These are phyloP conservation scores for Gobio gobio DNA, from an alignment of 2,113 vertebrate genomes.

Conservation along the genomic window DNA sequence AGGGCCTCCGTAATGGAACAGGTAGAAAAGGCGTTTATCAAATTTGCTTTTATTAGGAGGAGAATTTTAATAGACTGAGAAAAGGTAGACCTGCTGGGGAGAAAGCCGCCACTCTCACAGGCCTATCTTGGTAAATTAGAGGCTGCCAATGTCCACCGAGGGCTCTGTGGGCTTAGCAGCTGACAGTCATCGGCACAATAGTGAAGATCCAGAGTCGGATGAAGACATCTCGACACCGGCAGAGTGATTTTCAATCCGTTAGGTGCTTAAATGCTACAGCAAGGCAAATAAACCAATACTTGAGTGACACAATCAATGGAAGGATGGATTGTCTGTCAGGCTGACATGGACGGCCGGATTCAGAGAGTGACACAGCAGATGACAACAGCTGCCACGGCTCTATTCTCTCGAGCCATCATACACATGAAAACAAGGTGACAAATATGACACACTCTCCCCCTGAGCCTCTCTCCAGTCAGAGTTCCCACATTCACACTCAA, in stretches of 20 bases:
- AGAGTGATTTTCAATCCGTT: slow-evolving; percentile 40
- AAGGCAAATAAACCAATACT: slow-evolving; percentile 49
- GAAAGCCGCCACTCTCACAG: slow-evolving; percentile 52
- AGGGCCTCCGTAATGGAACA: slow-evolving; percentile 64
- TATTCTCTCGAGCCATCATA: slow-evolving; percentile 54
- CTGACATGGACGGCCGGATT: slow-evolving; percentile 34
- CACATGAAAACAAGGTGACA: slow-evolving; percentile 59
- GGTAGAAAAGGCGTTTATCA: slow-evolving; percentile 67
- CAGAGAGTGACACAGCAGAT: slow-evolving; percentile 47
- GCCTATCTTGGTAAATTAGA: slow-evolving; percentile 58
- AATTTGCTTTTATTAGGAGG: slow-evolving; percentile 66
- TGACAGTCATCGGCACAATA: slow-evolving; percentile 49
- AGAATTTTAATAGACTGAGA: slow-evolving; percentile 64
- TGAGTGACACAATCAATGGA: slow-evolving; percentile 36
- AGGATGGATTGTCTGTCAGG: slow-evolving; percentile 49
- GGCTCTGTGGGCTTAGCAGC: slow-evolving; percentile 44
- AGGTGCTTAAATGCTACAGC: slow-evolving; percentile 30
- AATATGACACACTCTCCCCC: slow-evolving; percentile 51
- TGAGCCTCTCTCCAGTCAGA: slow-evolving; percentile 40
- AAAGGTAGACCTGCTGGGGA: slow-evolving; percentile 60
- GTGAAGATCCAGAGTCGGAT: slow-evolving; percentile 43
- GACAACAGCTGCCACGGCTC: slow-evolving; percentile 50
- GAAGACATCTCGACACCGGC: slow-evolving; percentile 33
- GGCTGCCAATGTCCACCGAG: slow-evolving; percentile 58
- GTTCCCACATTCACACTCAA: slow-evolving; percentile 47